Conservation (phyloP, 2,113 vertebrate species). For the Cinclus mexicanus region DNA sequence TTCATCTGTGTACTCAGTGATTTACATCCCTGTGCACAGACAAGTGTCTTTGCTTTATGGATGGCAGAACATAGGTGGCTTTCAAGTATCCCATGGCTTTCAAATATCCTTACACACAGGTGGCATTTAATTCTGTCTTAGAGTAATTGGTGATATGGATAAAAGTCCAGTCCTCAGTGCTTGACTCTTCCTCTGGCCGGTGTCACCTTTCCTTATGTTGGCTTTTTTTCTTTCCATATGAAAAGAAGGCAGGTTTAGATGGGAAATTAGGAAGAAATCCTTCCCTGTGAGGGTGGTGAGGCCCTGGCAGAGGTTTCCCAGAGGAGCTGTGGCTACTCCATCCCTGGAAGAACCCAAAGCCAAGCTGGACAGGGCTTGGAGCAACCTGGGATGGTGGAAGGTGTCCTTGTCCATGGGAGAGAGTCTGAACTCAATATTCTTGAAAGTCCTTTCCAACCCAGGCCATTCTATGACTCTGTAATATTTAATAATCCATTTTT, state of each 20-base stretch:
- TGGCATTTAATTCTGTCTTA: background rate
- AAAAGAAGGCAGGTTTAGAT: background rate
- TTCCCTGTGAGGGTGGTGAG: background rate
- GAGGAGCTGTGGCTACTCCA: background rate
- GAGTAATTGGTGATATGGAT: background rate
- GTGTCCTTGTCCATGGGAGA: background rate
- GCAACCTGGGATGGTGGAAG: fast-evolving
- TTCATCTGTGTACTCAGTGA: background rate
- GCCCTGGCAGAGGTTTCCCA: background rate
- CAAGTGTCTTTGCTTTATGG: background rate
- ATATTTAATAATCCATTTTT: background rate
- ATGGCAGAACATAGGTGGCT: background rate
- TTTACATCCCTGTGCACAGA: background rate
- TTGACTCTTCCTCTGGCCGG: fast-evolving
- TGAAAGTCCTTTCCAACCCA: background rate
- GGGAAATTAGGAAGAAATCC: background rate
- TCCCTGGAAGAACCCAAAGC: background rate
- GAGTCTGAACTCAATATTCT: background rate
- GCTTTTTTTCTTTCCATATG: background rate
- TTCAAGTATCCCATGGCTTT: background rate
- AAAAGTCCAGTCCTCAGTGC: background rate
- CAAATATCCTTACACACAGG: background rate
- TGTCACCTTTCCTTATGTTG: background rate
- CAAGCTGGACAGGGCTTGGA: fast-evolving
- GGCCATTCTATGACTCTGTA: background rate